phyloP scores from a whole-genome alignment of 2,113 vertebrate genomes.

The Caloenas nicobarica region DNA sequence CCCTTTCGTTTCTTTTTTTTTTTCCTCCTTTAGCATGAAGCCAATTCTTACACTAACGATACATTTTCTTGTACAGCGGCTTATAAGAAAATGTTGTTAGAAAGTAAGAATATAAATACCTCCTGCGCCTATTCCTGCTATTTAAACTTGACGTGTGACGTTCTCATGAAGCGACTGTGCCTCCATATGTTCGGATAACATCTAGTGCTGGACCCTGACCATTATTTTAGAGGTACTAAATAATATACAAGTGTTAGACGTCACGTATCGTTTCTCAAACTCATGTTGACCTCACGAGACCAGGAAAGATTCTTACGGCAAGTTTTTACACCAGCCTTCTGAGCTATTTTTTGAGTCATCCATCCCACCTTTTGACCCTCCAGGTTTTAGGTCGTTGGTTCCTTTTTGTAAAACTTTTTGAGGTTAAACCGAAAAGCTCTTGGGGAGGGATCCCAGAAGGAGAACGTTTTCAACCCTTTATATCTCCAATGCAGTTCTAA shows the following conservation, averaged over 20 bases:
- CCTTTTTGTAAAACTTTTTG: neutral
- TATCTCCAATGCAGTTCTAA: conserved; percentile 37
- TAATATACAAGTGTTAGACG: no score
- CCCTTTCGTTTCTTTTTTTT: neutral
- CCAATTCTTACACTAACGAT: neutral
- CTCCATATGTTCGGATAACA: neutral
- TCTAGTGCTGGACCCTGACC: neutral
- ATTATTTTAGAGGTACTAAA: neutral
- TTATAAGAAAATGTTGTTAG: neutral
- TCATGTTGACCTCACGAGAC: rapidly evolving
- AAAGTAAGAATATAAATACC: no score
- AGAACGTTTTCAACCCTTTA: conserved; percentile 15
- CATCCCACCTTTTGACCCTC: neutral
- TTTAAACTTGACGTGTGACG: neutral
- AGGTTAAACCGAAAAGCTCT: conserved; percentile 3
- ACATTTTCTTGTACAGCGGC: neutral
- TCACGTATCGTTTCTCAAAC: neutral
- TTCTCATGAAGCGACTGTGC: neutral
- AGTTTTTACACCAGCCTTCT: neutral
- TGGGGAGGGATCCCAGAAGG: neutral
- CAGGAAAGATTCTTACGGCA: neutral
- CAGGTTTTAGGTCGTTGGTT: neutral
- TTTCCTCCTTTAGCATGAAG: neutral
- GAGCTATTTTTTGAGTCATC: neutral
- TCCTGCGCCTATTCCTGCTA: neutral